Evolutionary conservation across 2,797 vertebrate genomes (phyloP), one percentile per base, ranked within the genome.

Genomic region (Miichthys miiuy): DNA sequence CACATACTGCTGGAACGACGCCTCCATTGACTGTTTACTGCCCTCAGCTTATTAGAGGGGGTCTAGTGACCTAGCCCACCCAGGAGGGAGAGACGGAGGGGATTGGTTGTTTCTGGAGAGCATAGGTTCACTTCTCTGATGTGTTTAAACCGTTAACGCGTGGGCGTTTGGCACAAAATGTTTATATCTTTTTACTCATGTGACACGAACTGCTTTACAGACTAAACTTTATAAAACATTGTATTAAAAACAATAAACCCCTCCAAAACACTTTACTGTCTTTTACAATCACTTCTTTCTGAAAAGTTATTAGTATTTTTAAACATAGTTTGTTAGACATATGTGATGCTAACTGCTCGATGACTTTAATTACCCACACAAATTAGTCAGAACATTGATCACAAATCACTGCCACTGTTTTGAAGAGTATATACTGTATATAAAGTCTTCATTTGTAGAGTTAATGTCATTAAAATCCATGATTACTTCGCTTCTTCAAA

Each of bases 11-110:
- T 65, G 60, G 34, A 68, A 72, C 42, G 72, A 81, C 27, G 64
- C 67, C 20, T 78, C 79, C 75, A 75, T 72, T 91, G 71, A 85
- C 41, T 16, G 66, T 88, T 87, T 88, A 86, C 82, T 76, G 68
- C 72, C 48, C 51, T 4, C n/a, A 68, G 68, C 80, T 79, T 68
- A 75, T 76, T 75, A 69, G 75, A 74, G 61, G 20, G 58, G 60
- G 57, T 30, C 52, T 44, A 12, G 38, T 68, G 50, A 34, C 25
- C 30, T 4, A 55, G 87, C 72, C 87, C 88, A 89, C 88, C 89
- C 87, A 89, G 57, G 83, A 87, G 70, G 65, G 79, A 79, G 72
- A 71, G 20, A 60, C 30, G 3, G 25, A 65, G 34, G 67, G 64
- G 55, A 47, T 2, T 30, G 50, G 21, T 11, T 48, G 65, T 38